These are phyloP conservation scores for Choreutis nemorana DNA, from an alignment of 2,888 invertebrate genomes.

Conservation along the genomic window DNA sequence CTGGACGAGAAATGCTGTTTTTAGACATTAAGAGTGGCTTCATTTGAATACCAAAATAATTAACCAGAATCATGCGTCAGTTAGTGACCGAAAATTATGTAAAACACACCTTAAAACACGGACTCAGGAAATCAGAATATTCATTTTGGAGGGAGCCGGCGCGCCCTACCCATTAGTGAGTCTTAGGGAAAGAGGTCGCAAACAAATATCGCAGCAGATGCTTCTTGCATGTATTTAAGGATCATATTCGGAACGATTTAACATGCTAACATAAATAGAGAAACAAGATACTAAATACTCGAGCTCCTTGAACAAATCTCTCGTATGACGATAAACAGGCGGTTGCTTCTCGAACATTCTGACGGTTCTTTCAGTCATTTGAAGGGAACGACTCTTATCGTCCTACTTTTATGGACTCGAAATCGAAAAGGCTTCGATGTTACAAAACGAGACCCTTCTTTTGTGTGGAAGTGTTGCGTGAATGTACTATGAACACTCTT, in stretches of 20 bases:
- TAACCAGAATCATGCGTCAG: constrained; percentile 44
- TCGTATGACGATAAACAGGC: constrained; percentile 35
- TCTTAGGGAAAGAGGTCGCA: constrained; percentile 34
- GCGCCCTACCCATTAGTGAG: constrained; percentile 55
- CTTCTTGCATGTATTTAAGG: constrained; percentile 40
- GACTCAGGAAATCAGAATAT: constrained; percentile 53
- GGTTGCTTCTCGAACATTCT: constrained; percentile 32
- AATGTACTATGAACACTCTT: constrained; percentile 42
- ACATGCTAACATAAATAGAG: constrained; percentile 35
- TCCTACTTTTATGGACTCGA: constrained; percentile 55
- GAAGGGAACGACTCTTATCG: constrained; percentile 53
- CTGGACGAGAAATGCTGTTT: too few relatives aligned
- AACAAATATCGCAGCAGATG: constrained; percentile 36
- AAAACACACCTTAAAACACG: constrained; percentile 51
- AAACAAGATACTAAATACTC: constrained; percentile 39
- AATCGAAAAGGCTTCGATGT: constrained; percentile 50
- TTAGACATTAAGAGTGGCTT: too few relatives aligned
- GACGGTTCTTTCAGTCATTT: constrained; percentile 49
- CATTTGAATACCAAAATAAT: too few relatives aligned
- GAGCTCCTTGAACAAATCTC: constrained; percentile 35
- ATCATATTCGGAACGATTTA: constrained; percentile 30
- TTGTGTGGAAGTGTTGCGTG: constrained; percentile 45
- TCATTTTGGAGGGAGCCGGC: constrained; percentile 41
- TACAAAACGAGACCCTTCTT: constrained; percentile 54
- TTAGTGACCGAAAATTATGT: constrained; percentile 56